Base-by-base conservation (phyloP, 2,888 invertebrate species). In the Acleris laterana region DNA sequence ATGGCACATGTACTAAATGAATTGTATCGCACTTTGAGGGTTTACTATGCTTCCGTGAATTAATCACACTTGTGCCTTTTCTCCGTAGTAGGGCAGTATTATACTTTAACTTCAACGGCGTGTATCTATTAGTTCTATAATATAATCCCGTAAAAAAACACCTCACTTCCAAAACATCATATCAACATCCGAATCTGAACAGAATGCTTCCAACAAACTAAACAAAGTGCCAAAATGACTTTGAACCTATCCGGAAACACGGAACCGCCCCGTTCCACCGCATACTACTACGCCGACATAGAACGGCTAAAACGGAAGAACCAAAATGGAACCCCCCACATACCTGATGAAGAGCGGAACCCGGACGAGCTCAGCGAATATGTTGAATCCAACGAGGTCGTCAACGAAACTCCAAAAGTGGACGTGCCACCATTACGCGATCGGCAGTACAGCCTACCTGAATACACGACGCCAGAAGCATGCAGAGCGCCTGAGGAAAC, bases 231-330 rank as follows among this genome's bases (percentile, higher is more conserved):
- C 44, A 63, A 51, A 72, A 78, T 80, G 72, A 77, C 65, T 72
- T 71, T 68, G 69, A 81, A 73, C 52, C 71, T 88, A 82, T 85
- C 88, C 42, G 84, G 84, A 0, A 88, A 90, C 63, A 78, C 89
- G 55, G 94, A 94, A 81, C 94, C 94, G 16, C 94, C 94, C 71
- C 94, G 94, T 76, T 94, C 94, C 70, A 94, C 94, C 68, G 92
- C 93, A 0, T 93, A 93, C 75, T 93, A 93, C 80, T 95, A 94
- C 82, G 94, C 94, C 0, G 94, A 94, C 71, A 80, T 94, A 1
- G 94, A 94, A 55, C 88, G 93, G 1, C 87, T 94, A 19, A 94
- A 94, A 74, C 87, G 93, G 50, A 88, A 87, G 70, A 84, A 83
- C 50, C 73, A 68, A 5, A 73, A 72, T 7, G 49, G 65, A 9